Base-by-base conservation (phyloP, 2,113 vertebrate species). In the Zosterops japonicus region DNA sequence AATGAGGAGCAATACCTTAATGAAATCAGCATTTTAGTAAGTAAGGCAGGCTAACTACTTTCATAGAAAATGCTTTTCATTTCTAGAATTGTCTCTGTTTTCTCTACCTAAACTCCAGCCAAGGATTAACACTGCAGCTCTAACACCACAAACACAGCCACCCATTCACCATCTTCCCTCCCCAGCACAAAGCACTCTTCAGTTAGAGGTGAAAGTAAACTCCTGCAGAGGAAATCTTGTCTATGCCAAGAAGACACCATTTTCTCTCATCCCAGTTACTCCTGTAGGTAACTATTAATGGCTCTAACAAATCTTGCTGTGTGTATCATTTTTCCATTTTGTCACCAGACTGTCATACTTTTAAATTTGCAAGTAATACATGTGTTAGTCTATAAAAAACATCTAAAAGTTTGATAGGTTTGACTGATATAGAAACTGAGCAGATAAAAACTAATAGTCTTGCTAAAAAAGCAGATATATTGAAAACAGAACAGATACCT, bases 131-230 rank as follows among this genome's bases (percentile, higher is more conserved):
- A 20, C 11, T 31, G 19, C 70, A 69, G 25, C 4, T 68, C 20
- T n/a, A 55, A 69, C 15, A 50, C 35, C 35, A 33, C 39, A 39
- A 89, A 81, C 11, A 35, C 12, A 70, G 9, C 1, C 47, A 47
- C n/a, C 14, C 20, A 33, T 24, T 72, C 36, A 57, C 2, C 39
- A 25, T 8, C 4, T 60, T 61, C n/a, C 12, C 9, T 29, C 18
- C 22, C 15, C 27, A 75, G 21, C 25, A 75, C 11, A 72, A 87
- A 35, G 5, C 11, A 41, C 2, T 6, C 4, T 14, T 53, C 3
- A 0, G 5, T 24, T 11, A 7, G 47, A 39, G 12, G 1, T 24
- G 15, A 28, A 75, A 36, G 29, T 2, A 39, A 80, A 65, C 4
- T 44, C 24, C 29, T 21, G 3, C 5, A 46, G 7, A n/a, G 12